Conservation (phyloP, 2,113 vertebrate genomes). For the Daphoenositta chrysoptera region DNA sequence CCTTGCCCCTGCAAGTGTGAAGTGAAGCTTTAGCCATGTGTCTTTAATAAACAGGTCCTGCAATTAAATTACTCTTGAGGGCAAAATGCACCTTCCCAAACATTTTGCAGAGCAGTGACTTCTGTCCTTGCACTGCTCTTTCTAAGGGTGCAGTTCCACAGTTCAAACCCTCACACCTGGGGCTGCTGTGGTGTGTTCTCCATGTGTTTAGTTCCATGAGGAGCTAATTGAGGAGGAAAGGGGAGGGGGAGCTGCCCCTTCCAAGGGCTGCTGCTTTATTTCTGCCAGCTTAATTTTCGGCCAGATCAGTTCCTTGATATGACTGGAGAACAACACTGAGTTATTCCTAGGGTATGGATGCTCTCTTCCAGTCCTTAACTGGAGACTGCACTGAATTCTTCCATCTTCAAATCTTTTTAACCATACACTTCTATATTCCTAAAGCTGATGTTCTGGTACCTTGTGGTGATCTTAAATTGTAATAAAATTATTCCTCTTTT, state of each 20-base stretch:
- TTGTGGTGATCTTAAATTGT: background rate
- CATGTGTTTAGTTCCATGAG: background rate
- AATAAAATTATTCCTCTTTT: background rate
- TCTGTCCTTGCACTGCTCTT: background rate
- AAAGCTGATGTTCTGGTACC: background rate
- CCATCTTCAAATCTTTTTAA: background rate
- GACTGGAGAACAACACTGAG: background rate
- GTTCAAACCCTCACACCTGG: background rate
- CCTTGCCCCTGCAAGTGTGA: background rate
- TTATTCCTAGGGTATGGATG: background rate
- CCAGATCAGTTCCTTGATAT: background rate
- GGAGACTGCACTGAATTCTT: background rate
- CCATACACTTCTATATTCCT: background rate
- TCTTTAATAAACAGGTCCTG: background rate
- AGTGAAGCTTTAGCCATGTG: background rate
- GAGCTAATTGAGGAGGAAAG: background rate
- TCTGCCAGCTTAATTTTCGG: background rate
- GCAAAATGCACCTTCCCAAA: background rate
- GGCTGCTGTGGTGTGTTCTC: background rate
- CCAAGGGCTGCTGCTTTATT: background rate
- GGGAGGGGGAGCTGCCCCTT: background rate
- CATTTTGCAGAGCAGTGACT: background rate
- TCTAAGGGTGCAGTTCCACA: background rate
- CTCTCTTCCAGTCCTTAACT: background rate
- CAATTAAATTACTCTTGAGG: background rate